These are phyloP conservation scores for Threskiornis aethiopicus DNA, from an alignment of 2,797 vertebrate species.

Conservation along the genomic window DNA sequence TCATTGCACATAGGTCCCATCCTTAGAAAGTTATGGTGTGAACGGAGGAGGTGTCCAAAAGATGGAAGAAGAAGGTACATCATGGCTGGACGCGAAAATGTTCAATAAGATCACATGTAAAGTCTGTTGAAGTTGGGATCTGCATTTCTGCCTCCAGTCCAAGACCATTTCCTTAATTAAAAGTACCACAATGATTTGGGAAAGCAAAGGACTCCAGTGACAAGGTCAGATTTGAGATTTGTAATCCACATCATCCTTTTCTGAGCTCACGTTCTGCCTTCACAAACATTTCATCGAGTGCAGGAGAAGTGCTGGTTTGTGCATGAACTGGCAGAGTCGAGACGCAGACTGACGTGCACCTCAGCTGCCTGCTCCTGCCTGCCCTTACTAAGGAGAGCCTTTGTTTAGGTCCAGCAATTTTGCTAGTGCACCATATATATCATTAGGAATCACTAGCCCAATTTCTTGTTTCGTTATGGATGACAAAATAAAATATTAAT, in stretches of 20 bases:
- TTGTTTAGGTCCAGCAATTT: background rate
- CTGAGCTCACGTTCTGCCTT: background rate
- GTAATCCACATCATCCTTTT: background rate
- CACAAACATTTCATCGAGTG: accelerated
- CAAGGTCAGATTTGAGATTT: background rate
- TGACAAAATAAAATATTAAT: constrained; percentile 50
- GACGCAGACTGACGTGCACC: accelerated
- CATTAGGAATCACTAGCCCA: background rate
- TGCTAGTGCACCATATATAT: background rate
- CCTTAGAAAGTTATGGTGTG: background rate
- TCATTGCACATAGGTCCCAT: background rate
- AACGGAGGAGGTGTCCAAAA: background rate
- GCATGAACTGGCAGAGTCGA: background rate
- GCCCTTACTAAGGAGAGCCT: background rate
- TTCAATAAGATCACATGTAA: background rate
- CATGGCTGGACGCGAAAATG: background rate
- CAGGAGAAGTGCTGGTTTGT: background rate
- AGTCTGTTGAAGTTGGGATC: background rate
- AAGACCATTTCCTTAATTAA: background rate
- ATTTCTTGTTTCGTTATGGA: constrained; percentile 18
- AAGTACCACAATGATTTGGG: background rate
- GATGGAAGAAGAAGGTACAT: background rate
- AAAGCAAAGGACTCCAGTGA: background rate
- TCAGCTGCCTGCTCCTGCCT: background rate
- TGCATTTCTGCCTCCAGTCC: background rate